Evolutionary conservation across 1,140 invertebrate species (phyloP), one percentile per base, ranked within the genome.

Genomic region (Anoplophora glabripennis): DNA sequence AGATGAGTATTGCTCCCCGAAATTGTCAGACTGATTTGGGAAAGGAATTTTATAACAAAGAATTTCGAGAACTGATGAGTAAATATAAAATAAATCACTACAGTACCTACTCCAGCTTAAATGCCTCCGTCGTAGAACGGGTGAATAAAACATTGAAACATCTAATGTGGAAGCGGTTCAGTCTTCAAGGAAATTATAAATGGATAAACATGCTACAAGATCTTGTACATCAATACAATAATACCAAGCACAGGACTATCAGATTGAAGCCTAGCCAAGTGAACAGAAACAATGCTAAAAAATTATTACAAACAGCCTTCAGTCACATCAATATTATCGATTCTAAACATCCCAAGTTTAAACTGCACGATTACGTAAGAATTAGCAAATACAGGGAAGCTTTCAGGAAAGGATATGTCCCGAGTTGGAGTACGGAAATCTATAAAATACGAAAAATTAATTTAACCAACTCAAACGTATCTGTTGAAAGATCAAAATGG

Each of bases 141-240:
- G 76, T 79, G 52, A 78, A 78, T 66, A 61, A 75, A 60, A 80
- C 75, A 17, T 54, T 81, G 44, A 80, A 79, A 72, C 62, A 54
- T 12, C 74, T 70, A 65, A 72, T 80, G 63, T 80, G 67, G 63
- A 72, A 69, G 63, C 52, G 76, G 65, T 79, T 80, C 61, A 76
- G 72, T 65, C 53, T 71, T 46, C 61, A 70, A n/a, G 76, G 76
- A 4, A 73, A 64, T 21, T 70, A 76, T 55, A 72, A 72, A 41
- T 81, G 75, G 68, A 57, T 76, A 1, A 57, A 75, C 62, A 69
- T 72, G 5, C 64, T 79, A 45, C 42, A 57, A 12, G 45, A 77
- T 42, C 18, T 80, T 11, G 64, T 77, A 11, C 9, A 69, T 12
- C 48, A 65, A 28, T 80, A 81, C 60, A 81, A 81, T 69, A 67